These are phyloP conservation scores for Leptopilina myrica DNA, from an alignment of 2,888 invertebrate species.

Conservation along the genomic window DNA sequence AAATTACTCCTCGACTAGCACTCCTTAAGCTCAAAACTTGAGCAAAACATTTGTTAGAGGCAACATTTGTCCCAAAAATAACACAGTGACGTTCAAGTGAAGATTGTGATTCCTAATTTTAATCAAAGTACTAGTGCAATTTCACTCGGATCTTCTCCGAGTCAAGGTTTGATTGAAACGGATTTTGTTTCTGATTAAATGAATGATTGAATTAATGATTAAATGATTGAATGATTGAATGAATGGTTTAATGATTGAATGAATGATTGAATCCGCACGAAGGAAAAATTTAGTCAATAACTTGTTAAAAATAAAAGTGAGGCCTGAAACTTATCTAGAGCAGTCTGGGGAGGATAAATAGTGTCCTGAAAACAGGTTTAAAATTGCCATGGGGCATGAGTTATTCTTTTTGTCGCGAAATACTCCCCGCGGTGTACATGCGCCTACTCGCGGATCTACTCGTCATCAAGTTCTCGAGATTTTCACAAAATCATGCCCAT, in stretches of 20 bases:
- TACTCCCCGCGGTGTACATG: slow-evolving; percentile 17
- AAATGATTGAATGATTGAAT: no score
- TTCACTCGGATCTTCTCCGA: not conserved
- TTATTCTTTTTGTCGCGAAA: slow-evolving; percentile 28
- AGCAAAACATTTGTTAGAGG: no score
- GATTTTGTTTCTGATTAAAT: not conserved
- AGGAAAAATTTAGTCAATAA: no score
- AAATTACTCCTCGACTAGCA: not conserved
- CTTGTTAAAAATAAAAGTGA: no score
- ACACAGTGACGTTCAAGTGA: slow-evolving; percentile 18
- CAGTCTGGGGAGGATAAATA: not conserved
- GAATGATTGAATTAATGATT: not conserved
- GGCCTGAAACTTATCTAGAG: not conserved
- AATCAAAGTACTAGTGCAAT: slow-evolving; percentile 16
- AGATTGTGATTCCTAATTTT: slow-evolving; percentile 2
- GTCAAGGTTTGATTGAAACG: not conserved
- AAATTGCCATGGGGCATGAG: slow-evolving; percentile 32
- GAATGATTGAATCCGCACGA: no score
- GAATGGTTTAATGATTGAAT: no score
- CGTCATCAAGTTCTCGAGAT: slow-evolving; percentile 23
- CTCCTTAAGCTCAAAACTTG: not conserved
- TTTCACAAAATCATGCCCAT: slow-evolving; percentile 11
- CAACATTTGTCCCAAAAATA: not conserved
- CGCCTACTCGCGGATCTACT: not conserved
- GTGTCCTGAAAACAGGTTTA: slow-evolving; percentile 36